A percentile compares a stretch with the other conserved stretches of the same genome.
Evolutionary conservation across 2,113 vertebrate species (phyloP).

Genomic region (Eubucco bourcierii): DNA sequence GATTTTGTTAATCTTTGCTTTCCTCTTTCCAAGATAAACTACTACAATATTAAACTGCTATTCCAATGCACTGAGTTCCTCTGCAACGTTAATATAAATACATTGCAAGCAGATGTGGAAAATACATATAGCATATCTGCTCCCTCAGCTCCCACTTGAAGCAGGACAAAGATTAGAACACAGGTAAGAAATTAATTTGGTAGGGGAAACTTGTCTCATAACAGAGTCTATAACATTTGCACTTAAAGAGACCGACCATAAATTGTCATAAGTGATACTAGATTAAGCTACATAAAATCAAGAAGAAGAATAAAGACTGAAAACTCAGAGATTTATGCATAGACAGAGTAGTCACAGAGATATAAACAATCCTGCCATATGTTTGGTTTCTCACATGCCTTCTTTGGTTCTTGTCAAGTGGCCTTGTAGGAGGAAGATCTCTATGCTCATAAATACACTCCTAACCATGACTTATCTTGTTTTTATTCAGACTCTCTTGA

Average conservation of each 20-base stretch:
- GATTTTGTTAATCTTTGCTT: neutral
- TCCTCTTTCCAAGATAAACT: neutral
- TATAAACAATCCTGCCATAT: neutral
- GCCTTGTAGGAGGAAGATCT: neutral
- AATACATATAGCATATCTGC: neutral
- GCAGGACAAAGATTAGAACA: neutral
- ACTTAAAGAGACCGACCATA: neutral
- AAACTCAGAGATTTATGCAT: neutral
- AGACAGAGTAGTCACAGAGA: neutral
- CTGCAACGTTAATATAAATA: neutral
- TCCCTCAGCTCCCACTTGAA: neutral
- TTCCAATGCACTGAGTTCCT: neutral
- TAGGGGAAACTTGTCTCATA: neutral
- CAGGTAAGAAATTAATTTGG: neutral
- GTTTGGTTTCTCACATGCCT: neutral
- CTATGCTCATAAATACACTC: neutral
- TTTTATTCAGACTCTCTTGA: neutral
- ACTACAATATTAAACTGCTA: neutral
- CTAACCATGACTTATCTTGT: neutral
- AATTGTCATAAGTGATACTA: neutral
- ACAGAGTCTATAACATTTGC: neutral
- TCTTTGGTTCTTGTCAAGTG: slow-evolving; percentile 41
- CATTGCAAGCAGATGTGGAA: neutral
- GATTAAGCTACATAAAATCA: neutral
- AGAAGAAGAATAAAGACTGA: neutral